Conservation (phyloP, 2,113 vertebrate genomes). For the Oreocharis arfaki region DNA sequence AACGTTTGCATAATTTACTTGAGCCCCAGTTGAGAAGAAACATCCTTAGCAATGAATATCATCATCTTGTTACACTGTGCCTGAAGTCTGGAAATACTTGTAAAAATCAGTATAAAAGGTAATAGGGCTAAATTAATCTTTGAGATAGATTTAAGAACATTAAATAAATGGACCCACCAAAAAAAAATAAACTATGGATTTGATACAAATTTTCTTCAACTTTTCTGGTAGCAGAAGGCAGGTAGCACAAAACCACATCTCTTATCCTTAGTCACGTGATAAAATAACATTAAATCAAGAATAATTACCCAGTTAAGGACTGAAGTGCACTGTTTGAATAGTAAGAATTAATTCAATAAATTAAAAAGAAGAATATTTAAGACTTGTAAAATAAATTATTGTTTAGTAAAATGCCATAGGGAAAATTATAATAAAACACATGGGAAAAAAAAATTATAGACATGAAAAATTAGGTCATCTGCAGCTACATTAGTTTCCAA, state of each 20-base stretch:
- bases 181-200: neutral
- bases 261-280: neutral
- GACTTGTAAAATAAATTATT: neutral
- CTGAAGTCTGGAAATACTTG: constrained; percentile 1
- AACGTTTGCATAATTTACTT: neutral
- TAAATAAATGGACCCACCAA: neutral
- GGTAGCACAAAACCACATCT: neutral
- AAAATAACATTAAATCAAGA: neutral
- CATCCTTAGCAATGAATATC: constrained; percentile 4
- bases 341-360: neutral
- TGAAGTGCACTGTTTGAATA: neutral
- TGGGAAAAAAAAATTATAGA: neutral
- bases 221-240: neutral
- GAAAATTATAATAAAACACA: neutral
- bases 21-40: neutral
- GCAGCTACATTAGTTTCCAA: neutral
- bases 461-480: neutral
- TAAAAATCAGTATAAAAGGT: neutral
- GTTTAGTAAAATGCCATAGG: neutral
- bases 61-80: neutral
- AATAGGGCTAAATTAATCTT: neutral
- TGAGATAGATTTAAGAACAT: neutral
- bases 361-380: neutral
- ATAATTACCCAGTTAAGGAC: neutral
- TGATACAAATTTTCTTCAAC: neutral